Conservation (phyloP, 1,140 invertebrate species). For the Drosophila ogumai region DNA sequence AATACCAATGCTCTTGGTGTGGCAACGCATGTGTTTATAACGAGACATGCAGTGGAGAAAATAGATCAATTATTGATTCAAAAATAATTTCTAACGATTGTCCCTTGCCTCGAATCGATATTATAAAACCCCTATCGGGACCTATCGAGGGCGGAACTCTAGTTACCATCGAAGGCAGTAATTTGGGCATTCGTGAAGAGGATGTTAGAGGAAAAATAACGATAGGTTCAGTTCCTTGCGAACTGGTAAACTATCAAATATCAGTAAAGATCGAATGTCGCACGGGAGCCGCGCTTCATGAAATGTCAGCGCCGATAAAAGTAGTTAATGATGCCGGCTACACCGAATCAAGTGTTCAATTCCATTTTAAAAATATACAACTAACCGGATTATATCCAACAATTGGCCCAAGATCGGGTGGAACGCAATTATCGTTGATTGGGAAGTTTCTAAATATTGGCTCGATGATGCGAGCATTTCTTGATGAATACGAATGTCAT, state of each 20-base stretch:
- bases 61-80: constrained; percentile 5
- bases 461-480: constrained; percentile 92
- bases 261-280: constrained; percentile 96
- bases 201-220: constrained; percentile 96
- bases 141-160: constrained; percentile 98
- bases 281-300: constrained; percentile 91
- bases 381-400: constrained; percentile 92
- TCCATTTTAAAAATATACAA: constrained; percentile 95
- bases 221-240: constrained; percentile 95
- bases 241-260: constrained; percentile 94
- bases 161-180: constrained; percentile 97
- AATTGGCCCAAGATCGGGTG: constrained; percentile 96
- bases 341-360: constrained; percentile 94
- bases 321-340: constrained; percentile 95
- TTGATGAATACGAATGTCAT: constrained; percentile 95
- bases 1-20: constrained; percentile 97
- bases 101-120: constrained; percentile 96
- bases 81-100: constrained; percentile 90
- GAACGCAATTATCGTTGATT: constrained; percentile 95
- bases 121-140: constrained; percentile 97
- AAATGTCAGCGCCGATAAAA: constrained; percentile 92
- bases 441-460: constrained; percentile 98
- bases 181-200: constrained; percentile 95
- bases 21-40: constrained; percentile 93
- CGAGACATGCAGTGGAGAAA: constrained; percentile 88